Evolutionary conservation across 2,888 invertebrate genomes (phyloP).

Genomic region (Lepidocyrtoides sp.): DNA sequence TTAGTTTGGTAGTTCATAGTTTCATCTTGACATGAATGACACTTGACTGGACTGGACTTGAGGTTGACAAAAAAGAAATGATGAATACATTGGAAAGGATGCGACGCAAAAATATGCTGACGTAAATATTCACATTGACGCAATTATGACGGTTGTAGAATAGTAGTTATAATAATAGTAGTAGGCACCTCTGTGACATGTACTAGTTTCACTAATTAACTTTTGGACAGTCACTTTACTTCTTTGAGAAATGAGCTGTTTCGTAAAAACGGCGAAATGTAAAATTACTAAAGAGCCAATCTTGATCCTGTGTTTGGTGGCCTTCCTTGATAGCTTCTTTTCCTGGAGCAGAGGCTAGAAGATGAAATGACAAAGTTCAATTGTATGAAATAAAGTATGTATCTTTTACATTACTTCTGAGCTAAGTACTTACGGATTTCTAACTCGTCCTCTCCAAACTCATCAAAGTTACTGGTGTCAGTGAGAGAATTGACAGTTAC

Average conservation of each 20-base stretch:
- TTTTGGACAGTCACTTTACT: too few relatives aligned
- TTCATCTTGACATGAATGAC: too few relatives aligned
- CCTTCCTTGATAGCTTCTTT: constrained; percentile 93
- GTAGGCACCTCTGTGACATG: too few relatives aligned
- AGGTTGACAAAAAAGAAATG: too few relatives aligned
- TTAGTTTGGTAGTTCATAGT: too few relatives aligned
- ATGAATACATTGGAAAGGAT: too few relatives aligned
- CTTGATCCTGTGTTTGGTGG: constrained; percentile 94
- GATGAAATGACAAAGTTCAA: constrained; percentile 83
- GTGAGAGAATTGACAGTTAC: constrained; percentile 99
- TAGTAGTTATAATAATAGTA: too few relatives aligned
- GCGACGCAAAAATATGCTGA: too few relatives aligned
- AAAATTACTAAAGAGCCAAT: constrained; percentile 99
- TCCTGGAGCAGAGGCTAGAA: constrained; percentile 92
- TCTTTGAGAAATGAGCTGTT: constrained; percentile 12
- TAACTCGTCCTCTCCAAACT: constrained; percentile 99
- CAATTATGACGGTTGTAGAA: too few relatives aligned
- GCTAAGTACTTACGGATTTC: constrained; percentile 96
- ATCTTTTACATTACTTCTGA: not conserved
- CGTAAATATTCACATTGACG: too few relatives aligned
- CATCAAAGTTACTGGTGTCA: constrained; percentile 99
- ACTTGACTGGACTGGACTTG: too few relatives aligned
- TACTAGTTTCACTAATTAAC: too few relatives aligned
- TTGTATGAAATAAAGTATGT: not conserved
- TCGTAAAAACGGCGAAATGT: constrained; percentile 97